Conservation (phyloP, 1,140 invertebrate genomes). For the Panagrolaimus sp. region DNA sequence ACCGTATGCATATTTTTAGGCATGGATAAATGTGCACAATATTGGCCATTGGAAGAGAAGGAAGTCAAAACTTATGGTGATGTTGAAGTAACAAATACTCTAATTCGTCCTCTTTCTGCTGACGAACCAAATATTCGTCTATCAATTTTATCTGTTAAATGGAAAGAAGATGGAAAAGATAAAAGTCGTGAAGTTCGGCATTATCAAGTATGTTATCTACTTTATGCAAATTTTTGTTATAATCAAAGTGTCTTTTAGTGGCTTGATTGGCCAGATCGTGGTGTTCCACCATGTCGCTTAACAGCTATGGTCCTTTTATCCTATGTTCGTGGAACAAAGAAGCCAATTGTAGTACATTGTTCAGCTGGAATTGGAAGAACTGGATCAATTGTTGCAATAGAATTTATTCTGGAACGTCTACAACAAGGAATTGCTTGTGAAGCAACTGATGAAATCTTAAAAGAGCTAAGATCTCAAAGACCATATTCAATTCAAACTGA, state of each 20-base stretch:
- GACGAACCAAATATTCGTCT: conserved; percentile 26
- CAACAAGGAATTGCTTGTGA: conserved; percentile 39
- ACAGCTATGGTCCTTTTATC: conserved; percentile 38
- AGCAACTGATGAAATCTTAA: conserved; percentile 40
- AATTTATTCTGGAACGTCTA: conserved; percentile 41
- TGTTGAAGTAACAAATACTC: conserved; percentile 24
- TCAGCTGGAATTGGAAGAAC: conserved; percentile 45
- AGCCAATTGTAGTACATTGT: conserved; percentile 45
- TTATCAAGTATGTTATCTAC: no score
- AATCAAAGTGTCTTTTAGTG: no score
- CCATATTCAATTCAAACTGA: conserved; percentile 42
- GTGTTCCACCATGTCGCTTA: conserved; percentile 29
- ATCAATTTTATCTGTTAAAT: conserved; percentile 5
- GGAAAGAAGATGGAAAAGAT: conserved; percentile 18
- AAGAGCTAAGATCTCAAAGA: conserved; percentile 42
- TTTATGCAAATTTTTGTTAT: neutral
- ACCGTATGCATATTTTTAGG: no score
- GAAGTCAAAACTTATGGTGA: conserved; percentile 22
- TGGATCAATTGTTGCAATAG: conserved; percentile 42
- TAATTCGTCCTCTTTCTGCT: conserved; percentile 17
- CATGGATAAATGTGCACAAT: conserved; percentile 44
- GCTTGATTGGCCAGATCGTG: conserved; percentile 44
- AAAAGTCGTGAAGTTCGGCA: conserved; percentile 25
- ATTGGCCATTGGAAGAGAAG: conserved; percentile 37
- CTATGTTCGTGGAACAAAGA: conserved; percentile 38